Conservation (phyloP, 2,797 vertebrate species). For the Mus caroli region DNA sequence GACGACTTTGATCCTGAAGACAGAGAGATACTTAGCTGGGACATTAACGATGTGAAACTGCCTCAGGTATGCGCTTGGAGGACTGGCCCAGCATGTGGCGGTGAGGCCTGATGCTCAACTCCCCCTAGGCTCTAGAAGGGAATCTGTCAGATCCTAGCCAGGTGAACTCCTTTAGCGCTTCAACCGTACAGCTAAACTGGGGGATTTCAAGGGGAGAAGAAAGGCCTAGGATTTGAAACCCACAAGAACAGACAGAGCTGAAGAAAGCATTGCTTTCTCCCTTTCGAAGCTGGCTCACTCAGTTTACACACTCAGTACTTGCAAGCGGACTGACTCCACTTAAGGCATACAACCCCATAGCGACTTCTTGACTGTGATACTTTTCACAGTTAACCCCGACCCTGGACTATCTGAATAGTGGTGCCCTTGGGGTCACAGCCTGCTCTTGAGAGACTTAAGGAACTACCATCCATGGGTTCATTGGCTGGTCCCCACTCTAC, state of each 20-base stretch:
- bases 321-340: neutral
- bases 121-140: neutral
- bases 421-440: neutral
- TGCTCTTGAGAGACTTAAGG: neutral
- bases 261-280: neutral
- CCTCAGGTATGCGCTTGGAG: constrained; percentile 88
- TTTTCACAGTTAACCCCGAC: neutral
- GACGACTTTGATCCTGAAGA: constrained; percentile 75
- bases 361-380: neutral
- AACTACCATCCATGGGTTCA: neutral
- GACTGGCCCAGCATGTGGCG: neutral
- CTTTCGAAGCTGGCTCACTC: neutral
- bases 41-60: constrained; percentile 91
- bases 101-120: neutral
- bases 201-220: neutral
- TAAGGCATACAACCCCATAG: neutral
- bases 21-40: constrained; percentile 87
- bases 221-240: neutral
- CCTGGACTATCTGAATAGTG: neutral
- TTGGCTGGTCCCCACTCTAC: neutral
- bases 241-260: neutral
- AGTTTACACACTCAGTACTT: neutral
- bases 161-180: neutral
- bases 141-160: neutral
- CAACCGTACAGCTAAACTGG: neutral